Evolutionary conservation across 2,113 vertebrate species (phyloP).

Genomic region (Corydoras maculifer): DNA sequence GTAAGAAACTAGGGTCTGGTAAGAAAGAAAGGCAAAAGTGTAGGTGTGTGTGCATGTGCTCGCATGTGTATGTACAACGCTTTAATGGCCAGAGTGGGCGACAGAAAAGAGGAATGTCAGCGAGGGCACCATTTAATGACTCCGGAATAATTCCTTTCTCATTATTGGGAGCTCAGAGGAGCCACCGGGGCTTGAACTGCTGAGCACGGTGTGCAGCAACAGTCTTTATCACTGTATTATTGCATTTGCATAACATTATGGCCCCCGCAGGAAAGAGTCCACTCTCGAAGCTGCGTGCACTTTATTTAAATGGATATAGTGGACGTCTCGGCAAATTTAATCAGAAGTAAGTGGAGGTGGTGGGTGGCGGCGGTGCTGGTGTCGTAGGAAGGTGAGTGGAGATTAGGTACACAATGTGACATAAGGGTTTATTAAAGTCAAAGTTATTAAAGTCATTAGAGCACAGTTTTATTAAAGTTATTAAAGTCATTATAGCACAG

Average conservation of each 20-base stretch:
- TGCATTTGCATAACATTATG: conserved; percentile 73
- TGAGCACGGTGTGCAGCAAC: conserved; percentile 59
- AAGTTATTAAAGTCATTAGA: conserved; percentile 19
- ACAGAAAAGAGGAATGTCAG: conserved; percentile 58
- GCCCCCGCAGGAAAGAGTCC: conserved; percentile 60
- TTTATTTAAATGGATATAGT: conserved; percentile 58
- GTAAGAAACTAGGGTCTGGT: conserved; percentile 69
- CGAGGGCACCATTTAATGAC: conserved; percentile 72
- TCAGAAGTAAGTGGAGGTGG: conserved; percentile 70
- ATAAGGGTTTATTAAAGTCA: conserved; percentile 20
- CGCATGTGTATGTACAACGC: conserved; percentile 56
- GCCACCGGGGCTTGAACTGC: conserved; percentile 65
- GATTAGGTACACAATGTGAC: conserved; percentile 26
- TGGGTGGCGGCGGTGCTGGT: conserved; percentile 54
- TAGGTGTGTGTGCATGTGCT: conserved; percentile 24
- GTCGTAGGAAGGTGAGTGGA: conserved; percentile 36
- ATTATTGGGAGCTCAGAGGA: conserved; percentile 68
- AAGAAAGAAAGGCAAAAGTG: conserved; percentile 60
- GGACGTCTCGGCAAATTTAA: conserved; percentile 70
- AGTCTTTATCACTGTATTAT: conserved; percentile 75
- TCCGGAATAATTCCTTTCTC: conserved; percentile 70
- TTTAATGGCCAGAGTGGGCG: conserved; percentile 65
- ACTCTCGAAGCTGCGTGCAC: conserved; percentile 44
- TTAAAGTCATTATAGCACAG: conserved; percentile 13
- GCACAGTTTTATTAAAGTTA: conserved; percentile 14